These are phyloP conservation scores for Adelges cooleyi DNA, from an alignment of 1,140 invertebrate species.

Conservation along the genomic window DNA sequence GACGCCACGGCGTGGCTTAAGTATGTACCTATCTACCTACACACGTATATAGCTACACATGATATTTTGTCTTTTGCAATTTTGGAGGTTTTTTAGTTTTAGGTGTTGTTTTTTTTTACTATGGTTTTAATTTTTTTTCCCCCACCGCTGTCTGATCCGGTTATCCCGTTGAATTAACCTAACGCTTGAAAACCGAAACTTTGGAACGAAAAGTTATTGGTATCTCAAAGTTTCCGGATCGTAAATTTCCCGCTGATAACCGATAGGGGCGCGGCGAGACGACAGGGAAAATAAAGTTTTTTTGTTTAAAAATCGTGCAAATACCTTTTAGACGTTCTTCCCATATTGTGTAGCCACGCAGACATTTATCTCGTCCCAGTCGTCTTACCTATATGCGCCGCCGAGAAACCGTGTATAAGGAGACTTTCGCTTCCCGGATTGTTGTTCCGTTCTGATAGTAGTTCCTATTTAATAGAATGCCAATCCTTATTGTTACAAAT, in stretches of 20 bases:
- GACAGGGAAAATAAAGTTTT: not conserved
- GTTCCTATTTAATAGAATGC: too few relatives aligned
- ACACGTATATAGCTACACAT: not conserved
- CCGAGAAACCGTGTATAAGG: too few relatives aligned
- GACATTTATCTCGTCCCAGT: conserved; percentile 4
- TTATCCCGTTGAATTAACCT: conserved; percentile 6
- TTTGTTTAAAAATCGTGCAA: conserved; percentile 22
- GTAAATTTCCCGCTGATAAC: conserved; percentile 18
- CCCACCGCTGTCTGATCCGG: too few relatives aligned
- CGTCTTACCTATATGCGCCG: too few relatives aligned
- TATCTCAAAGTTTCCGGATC: conserved; percentile 14
- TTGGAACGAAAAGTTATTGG: conserved; percentile 7
- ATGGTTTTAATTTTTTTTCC: too few relatives aligned
- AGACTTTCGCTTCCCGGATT: too few relatives aligned
- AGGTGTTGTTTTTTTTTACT: too few relatives aligned
- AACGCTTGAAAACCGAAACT: conserved; percentile 11
- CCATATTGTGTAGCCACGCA: not conserved
- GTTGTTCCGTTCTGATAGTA: too few relatives aligned
- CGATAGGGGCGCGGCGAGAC: not conserved
- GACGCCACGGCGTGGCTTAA: too few relatives aligned
- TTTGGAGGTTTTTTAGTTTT: not conserved
- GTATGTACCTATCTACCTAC: too few relatives aligned
- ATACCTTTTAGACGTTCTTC: conserved; percentile 18
- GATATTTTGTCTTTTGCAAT: not conserved
- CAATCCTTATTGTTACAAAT: too few relatives aligned